Evolutionary conservation across 1,140 invertebrate genomes (phyloP).

Genomic region (Steinernema khuongi): DNA sequence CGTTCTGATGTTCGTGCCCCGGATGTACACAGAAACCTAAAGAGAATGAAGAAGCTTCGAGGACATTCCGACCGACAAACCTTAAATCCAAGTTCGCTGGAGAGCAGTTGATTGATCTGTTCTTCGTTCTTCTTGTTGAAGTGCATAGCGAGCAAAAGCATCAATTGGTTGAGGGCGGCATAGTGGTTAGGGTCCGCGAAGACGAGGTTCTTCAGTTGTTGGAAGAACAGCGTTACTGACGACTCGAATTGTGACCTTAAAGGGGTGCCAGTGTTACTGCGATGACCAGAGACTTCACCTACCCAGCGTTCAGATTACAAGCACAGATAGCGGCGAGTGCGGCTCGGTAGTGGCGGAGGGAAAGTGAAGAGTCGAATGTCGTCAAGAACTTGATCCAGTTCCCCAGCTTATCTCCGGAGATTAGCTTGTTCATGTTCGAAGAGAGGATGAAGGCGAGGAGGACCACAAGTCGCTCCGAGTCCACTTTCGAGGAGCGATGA

Average conservation of each 20-base stretch:
- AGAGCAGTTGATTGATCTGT: neutral
- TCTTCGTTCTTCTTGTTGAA: neutral
- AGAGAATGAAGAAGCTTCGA: neutral
- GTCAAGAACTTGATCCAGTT: constrained; percentile 7
- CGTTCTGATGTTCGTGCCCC: neutral
- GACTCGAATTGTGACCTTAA: constrained; percentile 5
- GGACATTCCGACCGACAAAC: neutral
- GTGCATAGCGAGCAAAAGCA: neutral
- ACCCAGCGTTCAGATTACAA: neutral
- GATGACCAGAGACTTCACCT: neutral
- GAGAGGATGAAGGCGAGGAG: neutral
- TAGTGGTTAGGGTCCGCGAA: neutral
- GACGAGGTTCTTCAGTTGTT: neutral
- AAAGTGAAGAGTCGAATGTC: neutral
- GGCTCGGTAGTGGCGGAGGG: neutral
- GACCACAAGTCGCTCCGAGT: neutral
- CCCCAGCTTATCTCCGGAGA: neutral
- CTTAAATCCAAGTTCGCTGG: neutral
- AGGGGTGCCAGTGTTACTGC: neutral
- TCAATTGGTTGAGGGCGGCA: neutral
- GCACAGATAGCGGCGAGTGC: neutral
- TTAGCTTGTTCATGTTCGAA: neutral
- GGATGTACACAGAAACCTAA: neutral
- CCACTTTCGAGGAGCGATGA: neutral
- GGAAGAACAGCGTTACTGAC: neutral